A percentile compares a stretch with the other conserved stretches of the same genome.
Conservation (phyloP, 1,140 invertebrate genomes). For the Drosophila pallidifrons region DNA sequence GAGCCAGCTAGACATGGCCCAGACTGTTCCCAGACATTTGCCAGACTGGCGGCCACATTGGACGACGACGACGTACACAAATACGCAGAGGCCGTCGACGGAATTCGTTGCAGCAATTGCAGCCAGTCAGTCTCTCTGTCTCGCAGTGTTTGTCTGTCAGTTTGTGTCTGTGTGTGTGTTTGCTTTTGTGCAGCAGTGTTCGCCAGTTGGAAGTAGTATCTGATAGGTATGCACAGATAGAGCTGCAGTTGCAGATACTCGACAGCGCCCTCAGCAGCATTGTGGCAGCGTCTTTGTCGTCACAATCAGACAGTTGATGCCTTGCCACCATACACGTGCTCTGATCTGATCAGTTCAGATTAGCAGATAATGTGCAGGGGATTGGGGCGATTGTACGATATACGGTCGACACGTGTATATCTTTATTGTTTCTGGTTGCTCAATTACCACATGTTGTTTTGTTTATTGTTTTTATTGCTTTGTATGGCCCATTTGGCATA, state of each 20-base stretch:
- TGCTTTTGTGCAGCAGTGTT: constrained; percentile 55
- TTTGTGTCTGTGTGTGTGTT: constrained; percentile 19
- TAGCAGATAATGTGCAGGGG: too few relatives aligned
- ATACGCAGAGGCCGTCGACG: constrained; percentile 55
- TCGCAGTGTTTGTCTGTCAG: constrained; percentile 16
- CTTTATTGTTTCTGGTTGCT: constrained; percentile 1
- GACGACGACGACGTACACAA: constrained; percentile 54
- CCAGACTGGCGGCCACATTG: constrained; percentile 67
- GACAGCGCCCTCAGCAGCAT: constrained; percentile 4
- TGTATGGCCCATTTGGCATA: constrained; percentile 7
- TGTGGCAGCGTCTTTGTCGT: constrained; percentile 5
- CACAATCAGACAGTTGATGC: constrained; percentile 1
- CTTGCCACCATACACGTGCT: background rate
- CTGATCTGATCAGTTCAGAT: background rate
- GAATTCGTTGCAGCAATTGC: constrained; percentile 71
- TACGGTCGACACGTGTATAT: constrained; percentile 13
- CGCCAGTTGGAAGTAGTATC: constrained; percentile 65
- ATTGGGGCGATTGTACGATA: background rate
- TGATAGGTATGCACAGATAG: constrained; percentile 48
- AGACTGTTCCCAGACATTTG: constrained; percentile 80
- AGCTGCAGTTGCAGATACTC: constrained; percentile 33
- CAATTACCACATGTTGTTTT: constrained; percentile 25
- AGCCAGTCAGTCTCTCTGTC: constrained; percentile 31
- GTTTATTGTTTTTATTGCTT: constrained; percentile 37
- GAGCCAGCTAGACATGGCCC: constrained; percentile 83